Percentiles rank a stretch among this genome's conserved stretches.
Evolutionary conservation across 35 echinoderm and acorn worm species (phyloP).

Genomic region (Chiridota heheva): DNA sequence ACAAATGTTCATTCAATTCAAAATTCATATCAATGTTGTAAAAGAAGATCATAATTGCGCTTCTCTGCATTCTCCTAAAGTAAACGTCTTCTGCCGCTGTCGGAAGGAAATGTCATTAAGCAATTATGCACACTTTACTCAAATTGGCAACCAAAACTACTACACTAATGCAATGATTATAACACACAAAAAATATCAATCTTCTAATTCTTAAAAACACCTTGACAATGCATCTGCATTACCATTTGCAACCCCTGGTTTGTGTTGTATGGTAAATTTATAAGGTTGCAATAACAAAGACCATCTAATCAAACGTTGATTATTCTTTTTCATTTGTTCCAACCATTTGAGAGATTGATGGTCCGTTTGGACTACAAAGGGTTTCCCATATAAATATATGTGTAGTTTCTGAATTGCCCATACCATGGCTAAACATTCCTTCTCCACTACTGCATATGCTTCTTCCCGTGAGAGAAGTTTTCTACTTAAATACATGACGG

Average conservation of each 20-base stretch:
- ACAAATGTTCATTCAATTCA: too few relatives aligned
- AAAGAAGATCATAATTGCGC: too few relatives aligned
- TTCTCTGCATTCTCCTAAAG: too few relatives aligned
- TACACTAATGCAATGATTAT: too few relatives aligned
- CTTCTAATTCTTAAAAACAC: too few relatives aligned
- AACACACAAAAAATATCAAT: too few relatives aligned
- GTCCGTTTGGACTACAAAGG: conserved; percentile 8
- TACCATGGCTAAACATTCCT: conserved; percentile 35
- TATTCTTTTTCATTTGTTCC: conserved; percentile 26
- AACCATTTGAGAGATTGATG: conserved; percentile 14
- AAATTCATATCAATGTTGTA: too few relatives aligned
- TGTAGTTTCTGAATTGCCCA: not conserved
- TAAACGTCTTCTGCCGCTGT: too few relatives aligned
- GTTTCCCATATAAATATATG: not conserved
- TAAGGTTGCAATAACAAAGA: not conserved
- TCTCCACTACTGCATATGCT: conserved; percentile 52
- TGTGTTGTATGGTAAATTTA: conserved; percentile 7
- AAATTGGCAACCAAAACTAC: too few relatives aligned
- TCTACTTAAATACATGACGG: conserved; percentile 39
- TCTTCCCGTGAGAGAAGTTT: conserved; percentile 33
- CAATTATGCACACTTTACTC: too few relatives aligned
- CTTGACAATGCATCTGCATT: conserved; percentile 41
- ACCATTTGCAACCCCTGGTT: conserved; percentile 11
- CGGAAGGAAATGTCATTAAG: too few relatives aligned
- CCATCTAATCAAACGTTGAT: conserved; percentile 32